phyloP scores from a whole-genome alignment of 1,140 invertebrate genomes.

The Plodia interpunctella region DNA sequence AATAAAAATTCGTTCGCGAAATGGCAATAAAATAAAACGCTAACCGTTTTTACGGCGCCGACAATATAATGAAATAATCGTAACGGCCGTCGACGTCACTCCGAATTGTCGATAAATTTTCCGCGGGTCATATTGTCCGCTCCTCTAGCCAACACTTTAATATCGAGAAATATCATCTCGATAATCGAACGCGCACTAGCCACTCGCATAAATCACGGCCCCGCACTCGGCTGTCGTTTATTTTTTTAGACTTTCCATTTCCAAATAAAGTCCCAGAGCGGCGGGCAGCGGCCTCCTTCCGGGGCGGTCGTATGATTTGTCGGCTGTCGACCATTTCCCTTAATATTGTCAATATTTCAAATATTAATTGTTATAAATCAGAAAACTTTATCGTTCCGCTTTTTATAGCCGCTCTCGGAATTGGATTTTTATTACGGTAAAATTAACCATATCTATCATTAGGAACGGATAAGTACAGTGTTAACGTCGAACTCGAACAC shows the following conservation, averaged over 20 bases:
- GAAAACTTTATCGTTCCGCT: constrained; percentile 52
- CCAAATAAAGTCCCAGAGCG: constrained; percentile 74
- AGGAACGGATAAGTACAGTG: constrained; percentile 5
- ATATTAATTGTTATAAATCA: constrained; percentile 76
- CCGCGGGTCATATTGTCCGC: constrained; percentile 73
- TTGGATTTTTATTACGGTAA: constrained; percentile 50
- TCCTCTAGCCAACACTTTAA: constrained; percentile 74
- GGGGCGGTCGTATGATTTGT: constrained; percentile 76
- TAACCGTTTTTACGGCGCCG: constrained; percentile 74
- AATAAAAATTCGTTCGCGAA: constrained; percentile 68
- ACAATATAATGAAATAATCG: constrained; percentile 76
- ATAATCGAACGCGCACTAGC: constrained; percentile 70
- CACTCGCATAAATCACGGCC: constrained; percentile 68
- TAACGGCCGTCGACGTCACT: constrained; percentile 66
- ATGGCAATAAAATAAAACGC: constrained; percentile 71
- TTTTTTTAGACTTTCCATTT: constrained; percentile 76
- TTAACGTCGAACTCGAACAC: constrained; percentile 13
- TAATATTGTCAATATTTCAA: constrained; percentile 77
- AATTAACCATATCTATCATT: constrained; percentile 36
- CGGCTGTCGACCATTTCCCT: constrained; percentile 70
- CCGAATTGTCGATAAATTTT: constrained; percentile 72
- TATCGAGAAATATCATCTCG: constrained; percentile 75
- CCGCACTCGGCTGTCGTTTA: constrained; percentile 67
- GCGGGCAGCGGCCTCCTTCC: constrained; percentile 72
- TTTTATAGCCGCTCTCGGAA: constrained; percentile 45